Base-by-base conservation (phyloP, 2,888 invertebrate species). In the Luperina testacea region DNA sequence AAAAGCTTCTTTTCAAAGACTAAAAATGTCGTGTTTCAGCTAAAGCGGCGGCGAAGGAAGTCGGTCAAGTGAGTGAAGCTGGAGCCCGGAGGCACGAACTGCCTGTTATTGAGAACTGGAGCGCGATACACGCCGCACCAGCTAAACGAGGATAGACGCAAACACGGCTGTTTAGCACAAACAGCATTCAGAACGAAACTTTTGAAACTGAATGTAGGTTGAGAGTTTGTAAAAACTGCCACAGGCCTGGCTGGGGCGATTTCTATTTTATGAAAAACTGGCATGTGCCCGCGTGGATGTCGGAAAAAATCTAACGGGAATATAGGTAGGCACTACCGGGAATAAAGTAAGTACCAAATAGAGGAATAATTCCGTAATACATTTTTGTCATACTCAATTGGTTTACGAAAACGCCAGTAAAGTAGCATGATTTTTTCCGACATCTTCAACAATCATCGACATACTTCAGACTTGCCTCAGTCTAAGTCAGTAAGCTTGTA, bases 61-160 rank as follows among this genome's bases (percentile, higher is more conserved):
- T 83, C 81, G 89, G 89, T 89, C 89, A 85, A 89, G 88, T 88
- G 83, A 65, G 69, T 69, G 77, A 63, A 77, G 57, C 67, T 78
- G 77, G 27, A 65, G 80, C 80, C 81, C 70, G 48, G 67, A 64
- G 85, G 79, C 86, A 89, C 88, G 86, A 84, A 87, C 86, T 73
- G 81, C 89, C 81, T 75, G 64, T 83, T 87, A 75, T 78, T 77
- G 70, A 59, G 74, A 88, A 82, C 78, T 86, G 81, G 88, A 89
- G 85, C 84, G 78, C 77, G 72, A 77, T 75, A n/a, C 75, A 17
- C 65, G 74, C 48, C 64, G 53, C 77, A 20, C 42, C 73, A 6
- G 68, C 64, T 68, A 20, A 76, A 68, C 72, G 72, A n/a, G 45
- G 67, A 71, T 65, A 65, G 68, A 69, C 76, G 85, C 69, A 73